Percentiles rank a stretch among this genome's conserved stretches.
phyloP scores from a whole-genome alignment of 1,140 invertebrate species.

The Dendroctonus ponderosae region DNA sequence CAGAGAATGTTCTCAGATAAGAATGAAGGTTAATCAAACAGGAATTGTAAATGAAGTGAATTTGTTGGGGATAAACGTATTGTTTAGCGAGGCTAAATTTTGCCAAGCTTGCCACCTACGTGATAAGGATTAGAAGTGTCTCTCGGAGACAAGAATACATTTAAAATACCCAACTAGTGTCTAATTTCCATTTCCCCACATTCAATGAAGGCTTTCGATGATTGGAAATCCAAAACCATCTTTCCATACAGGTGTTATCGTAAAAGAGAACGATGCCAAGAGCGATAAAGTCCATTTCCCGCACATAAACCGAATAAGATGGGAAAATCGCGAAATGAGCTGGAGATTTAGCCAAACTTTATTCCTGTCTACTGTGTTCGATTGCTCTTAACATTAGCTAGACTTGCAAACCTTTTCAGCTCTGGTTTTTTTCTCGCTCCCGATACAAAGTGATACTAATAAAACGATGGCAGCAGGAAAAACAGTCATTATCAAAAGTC shows the following conservation, averaged over 20 bases:
- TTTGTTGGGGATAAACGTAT: neutral
- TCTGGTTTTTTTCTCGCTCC: too few species aligned
- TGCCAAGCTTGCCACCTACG: neutral
- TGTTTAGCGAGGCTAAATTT: neutral
- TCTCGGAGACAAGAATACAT: neutral
- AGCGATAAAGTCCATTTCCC: too few species aligned
- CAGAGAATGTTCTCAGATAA: neutral
- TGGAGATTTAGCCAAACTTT: neutral
- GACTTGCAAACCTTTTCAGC: neutral
- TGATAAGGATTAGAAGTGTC: slow-evolving; percentile 1
- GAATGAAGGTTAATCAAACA: neutral
- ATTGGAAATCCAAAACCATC: too few species aligned
- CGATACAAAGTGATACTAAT: neutral
- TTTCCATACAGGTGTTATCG: too few species aligned
- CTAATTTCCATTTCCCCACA: too few species aligned
- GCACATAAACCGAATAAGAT: neutral
- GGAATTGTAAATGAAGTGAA: neutral
- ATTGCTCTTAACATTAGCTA: neutral
- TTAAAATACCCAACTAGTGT: too few species aligned
- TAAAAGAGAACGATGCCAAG: too few species aligned
- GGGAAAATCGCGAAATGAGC: neutral
- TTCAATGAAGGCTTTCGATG: too few species aligned
- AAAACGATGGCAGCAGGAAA: neutral
- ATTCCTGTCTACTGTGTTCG: neutral
- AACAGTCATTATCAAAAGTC: neutral